phyloP scores from a whole-genome alignment of 2,888 invertebrate species.

The Plebejus melissa region DNA sequence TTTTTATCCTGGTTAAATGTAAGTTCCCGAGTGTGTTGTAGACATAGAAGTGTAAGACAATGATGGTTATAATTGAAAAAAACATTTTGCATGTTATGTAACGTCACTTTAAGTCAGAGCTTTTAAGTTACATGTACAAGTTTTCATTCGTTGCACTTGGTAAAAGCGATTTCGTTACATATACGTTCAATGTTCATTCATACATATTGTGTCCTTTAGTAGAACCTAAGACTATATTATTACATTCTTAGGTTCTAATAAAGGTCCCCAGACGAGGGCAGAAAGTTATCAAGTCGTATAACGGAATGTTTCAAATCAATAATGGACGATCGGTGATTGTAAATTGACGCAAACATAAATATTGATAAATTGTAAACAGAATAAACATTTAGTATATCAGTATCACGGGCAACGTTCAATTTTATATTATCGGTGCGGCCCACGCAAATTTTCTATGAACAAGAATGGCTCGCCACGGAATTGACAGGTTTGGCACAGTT shows the following conservation, averaged over 20 bases:
- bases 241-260: background rate
- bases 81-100: too few relatives aligned
- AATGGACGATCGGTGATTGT: conserved; percentile 39
- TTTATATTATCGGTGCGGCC: conserved; percentile 28
- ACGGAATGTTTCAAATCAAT: conserved; percentile 10
- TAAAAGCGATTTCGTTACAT: background rate
- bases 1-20: too few relatives aligned
- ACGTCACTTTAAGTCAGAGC: too few relatives aligned
- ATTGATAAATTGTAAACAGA: conserved; percentile 25
- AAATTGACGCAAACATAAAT: conserved; percentile 31
- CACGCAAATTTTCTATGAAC: conserved; percentile 33
- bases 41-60: too few relatives aligned
- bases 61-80: background rate
- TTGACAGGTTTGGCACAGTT: conserved; percentile 33
- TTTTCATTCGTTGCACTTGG: too few relatives aligned
- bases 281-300: conserved; percentile 28
- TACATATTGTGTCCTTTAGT: background rate
- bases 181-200: background rate
- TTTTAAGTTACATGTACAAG: too few relatives aligned
- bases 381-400: conserved; percentile 35
- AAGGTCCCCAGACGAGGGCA: background rate
- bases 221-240: background rate
- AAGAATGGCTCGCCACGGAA: conserved; percentile 33
- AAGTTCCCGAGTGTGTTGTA: too few relatives aligned
- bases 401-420: conserved; percentile 29